Percentiles rank a stretch among this genome's conserved stretches.
Conservation (phyloP, 2,888 invertebrate genomes). For the Drosophila borealis region DNA sequence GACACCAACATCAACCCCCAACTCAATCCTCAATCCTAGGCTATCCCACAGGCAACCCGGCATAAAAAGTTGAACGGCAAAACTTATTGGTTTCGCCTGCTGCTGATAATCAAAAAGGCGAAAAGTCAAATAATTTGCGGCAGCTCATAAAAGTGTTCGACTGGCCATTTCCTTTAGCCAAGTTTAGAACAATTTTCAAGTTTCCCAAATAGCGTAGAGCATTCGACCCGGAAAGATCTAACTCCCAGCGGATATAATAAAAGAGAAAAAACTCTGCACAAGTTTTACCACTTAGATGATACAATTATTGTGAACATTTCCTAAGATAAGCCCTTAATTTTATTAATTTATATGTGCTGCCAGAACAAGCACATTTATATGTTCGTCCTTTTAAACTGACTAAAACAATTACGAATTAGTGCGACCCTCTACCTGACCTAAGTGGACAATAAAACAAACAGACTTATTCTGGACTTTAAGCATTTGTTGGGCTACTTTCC, state of each 20-base stretch:
- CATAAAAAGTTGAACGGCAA: conserved; percentile 49
- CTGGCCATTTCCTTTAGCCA: conserved; percentile 36
- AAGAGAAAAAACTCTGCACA: background rate
- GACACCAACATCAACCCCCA: conserved; percentile 10
- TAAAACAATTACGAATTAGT: too few relatives aligned
- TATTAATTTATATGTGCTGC: background rate
- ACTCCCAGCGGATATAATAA: conserved; percentile 5
- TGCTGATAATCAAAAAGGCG: conserved; percentile 59
- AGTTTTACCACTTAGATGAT: background rate
- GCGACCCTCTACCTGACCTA: too few relatives aligned
- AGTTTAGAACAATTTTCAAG: conserved; percentile 4
- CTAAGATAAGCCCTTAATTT: background rate
- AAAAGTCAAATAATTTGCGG: conserved; percentile 66
- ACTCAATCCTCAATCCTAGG: conserved; percentile 4
- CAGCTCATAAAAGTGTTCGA: conserved; percentile 34
- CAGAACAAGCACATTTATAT: background rate
- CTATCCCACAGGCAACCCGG: conserved; percentile 17
- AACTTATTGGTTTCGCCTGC: conserved; percentile 59
- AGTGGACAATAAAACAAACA: too few relatives aligned
- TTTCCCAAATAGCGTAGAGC: background rate
- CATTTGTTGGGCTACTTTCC: background rate
- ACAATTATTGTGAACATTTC: background rate
- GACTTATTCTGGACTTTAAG: background rate
- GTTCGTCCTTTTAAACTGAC: too few relatives aligned
- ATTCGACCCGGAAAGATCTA: conserved; percentile 3